These are phyloP conservation scores for Chloroceryle inda DNA, from an alignment of 2,797 vertebrate species.

Conservation along the genomic window DNA sequence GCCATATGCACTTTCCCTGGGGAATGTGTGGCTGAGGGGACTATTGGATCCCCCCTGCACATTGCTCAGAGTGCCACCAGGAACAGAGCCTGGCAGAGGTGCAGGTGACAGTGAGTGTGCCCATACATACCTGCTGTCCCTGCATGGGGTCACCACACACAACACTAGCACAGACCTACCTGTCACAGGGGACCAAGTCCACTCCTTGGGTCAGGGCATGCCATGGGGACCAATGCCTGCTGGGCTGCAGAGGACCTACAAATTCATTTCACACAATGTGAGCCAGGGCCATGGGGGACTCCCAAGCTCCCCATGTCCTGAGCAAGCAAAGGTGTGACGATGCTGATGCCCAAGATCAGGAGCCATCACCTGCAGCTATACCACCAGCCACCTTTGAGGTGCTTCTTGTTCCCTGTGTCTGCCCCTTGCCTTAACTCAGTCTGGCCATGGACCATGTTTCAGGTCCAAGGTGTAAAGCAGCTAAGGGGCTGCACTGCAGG, in stretches of 20 bases:
- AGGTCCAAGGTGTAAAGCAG: not conserved
- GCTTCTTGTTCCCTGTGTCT: rapidly evolving
- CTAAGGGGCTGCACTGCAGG: rapidly evolving
- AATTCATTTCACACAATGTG: rapidly evolving
- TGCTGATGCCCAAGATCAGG: not conserved
- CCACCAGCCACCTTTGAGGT: rapidly evolving
- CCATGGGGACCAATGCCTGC: rapidly evolving
- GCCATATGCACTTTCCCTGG: rapidly evolving
- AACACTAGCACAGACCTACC: not conserved
- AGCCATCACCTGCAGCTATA: not conserved
- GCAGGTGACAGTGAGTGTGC: not conserved
- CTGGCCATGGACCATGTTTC: not conserved
- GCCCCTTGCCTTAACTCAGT: rapidly evolving
- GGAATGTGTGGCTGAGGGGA: rapidly evolving
- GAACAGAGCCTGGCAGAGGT: not conserved
- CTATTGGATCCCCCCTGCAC: not conserved
- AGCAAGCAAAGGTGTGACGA: not conserved
- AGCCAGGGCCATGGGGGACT: not conserved
- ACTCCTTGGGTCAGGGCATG: not conserved
- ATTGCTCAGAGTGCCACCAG: not conserved
- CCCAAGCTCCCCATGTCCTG: not conserved
- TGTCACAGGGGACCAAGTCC: not conserved
- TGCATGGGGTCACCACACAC: rapidly evolving
- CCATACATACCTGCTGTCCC: not conserved
- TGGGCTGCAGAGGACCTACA: not conserved